phyloP scores from a whole-genome alignment of 2,888 invertebrate genomes.

The Ophioninae sp. region DNA sequence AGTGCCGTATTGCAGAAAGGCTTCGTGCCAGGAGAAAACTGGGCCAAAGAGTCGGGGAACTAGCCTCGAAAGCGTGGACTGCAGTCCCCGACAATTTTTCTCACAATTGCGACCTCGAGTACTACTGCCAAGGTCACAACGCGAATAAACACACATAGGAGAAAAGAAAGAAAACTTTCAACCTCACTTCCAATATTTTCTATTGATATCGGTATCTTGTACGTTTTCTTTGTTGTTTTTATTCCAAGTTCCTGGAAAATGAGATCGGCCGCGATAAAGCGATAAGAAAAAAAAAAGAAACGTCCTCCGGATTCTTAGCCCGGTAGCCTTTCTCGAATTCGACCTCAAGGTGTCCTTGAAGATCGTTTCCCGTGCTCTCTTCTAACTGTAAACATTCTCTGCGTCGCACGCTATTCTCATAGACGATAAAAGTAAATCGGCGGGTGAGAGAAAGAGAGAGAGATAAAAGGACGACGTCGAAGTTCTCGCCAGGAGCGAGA shows the following conservation, averaged over 20 bases:
- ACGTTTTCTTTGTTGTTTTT: not conserved
- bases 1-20: slow-evolving; percentile 10
- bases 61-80: slow-evolving; percentile 13
- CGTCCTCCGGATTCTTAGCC: not conserved
- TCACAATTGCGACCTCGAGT: slow-evolving; percentile 12
- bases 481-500: slow-evolving; percentile 29
- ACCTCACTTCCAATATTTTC: not conserved
- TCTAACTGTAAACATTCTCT: slow-evolving; percentile 48
- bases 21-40: slow-evolving; percentile 18
- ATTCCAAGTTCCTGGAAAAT: not conserved
- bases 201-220: not conserved
- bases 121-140: not conserved
- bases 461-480: not conserved
- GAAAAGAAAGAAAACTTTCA: not conserved
- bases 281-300: not conserved
- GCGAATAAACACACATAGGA: not conserved
- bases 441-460: not conserved
- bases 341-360: slow-evolving; percentile 51
- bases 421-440: slow-evolving; percentile 10
- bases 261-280: not conserved
- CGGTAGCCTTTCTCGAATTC: slow-evolving; percentile 13
- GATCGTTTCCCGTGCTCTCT: slow-evolving; percentile 27
- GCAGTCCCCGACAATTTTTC: slow-evolving; percentile 12
- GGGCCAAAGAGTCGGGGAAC: slow-evolving; percentile 24
- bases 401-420: slow-evolving; percentile 9